Evolutionary conservation across 2,888 invertebrate genomes (phyloP), one percentile per base, ranked within the genome.

Genomic region (Leucophenga maculata): DNA sequence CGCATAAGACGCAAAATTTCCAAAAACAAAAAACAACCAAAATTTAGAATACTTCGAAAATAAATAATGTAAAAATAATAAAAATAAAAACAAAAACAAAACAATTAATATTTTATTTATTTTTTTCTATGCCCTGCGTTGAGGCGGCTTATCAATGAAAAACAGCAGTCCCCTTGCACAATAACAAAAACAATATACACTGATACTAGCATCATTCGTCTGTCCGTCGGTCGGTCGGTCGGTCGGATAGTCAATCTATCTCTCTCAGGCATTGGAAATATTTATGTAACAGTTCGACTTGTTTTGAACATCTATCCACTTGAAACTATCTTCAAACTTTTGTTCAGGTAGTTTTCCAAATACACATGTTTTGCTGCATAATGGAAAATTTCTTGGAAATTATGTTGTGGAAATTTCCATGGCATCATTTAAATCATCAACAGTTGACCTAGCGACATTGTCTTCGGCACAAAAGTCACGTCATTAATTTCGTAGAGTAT

Each of bases 1-100:
- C 71, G 71, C 76, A 80, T 72, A 74, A 77, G 73, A 39, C 32
- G 9, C n/a, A 60, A 60, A 18, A 60, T n/a, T 57, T 44, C 39
- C 60, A 18, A 54, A 20, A 54, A 16, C 44, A 62, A 65, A 50
- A 50, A 65, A 9, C 46, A 62, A 60, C 60, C 44, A 60, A 60
- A 55, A 62, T 67, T 67, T 74, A 55, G 62, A 66, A 62, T 69
- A 50, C 69, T 39, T 71, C 50, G 31, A 65, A 60, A 72, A 62
- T 48, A 39, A 68, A 44, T 11, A 65, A 18, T 48, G 52, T 60
- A 70, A 67, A 31, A 66, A 69, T 32, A 71, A 65, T 62, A 67
- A 54, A 18, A 18, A 72, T 73, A 74, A 71, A 74, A 26, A 65
- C 22, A 72, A 72, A 70, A 65, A 59, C 59, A 72, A 57, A 65